Base-by-base conservation (phyloP, 2,113 vertebrate genomes). In the Ictalurus punctatus region DNA sequence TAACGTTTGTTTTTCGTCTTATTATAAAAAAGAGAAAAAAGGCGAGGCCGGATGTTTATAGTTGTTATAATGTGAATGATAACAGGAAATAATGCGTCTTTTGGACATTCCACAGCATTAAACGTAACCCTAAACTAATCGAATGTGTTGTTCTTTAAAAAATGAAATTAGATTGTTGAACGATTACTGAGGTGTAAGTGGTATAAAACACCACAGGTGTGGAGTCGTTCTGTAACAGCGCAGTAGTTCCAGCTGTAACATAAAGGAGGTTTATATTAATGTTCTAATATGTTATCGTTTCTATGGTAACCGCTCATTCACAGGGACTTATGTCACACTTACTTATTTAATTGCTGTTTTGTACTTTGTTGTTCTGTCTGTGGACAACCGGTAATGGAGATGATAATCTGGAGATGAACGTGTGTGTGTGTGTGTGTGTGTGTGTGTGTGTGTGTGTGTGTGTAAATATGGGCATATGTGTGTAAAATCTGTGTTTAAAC, bases 401-500 rank as follows among this genome's bases (percentile, higher is more conserved):
- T 82, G 30, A 30, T 7, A 52, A 52, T 52, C 63, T 52, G 40
- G 17, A 84, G 61, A 63, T 52, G 63, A 69, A n/a, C 14, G 54
- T 81, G 54, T 81, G 79, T 83, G 61, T 84, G 8, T 69, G 54
- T 58, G 79, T 63, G 40, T 84, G 8, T 69, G 54, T 80, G 54
- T 81, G 54, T 81, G 79, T 83, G 40, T 84, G 8, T 69, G 54
- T 67, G 61, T 83, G 34, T 83, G 61, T 84, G 8, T 69, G 54
- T 73, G 27, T 21, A 80, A 76, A 69, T 52, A 37, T 59, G 56
- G 54, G 17, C 80, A 82, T 82, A 82, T 82, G 54, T 82, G 80
- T 69, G 44, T 52, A 12, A 54, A 84, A 84, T 84, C 40, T 84
- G 83, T 34, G 65, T 59, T 85, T 86, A 25, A 58, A 76, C 30